A percentile compares a stretch with the other conserved stretches of the same genome.
These are phyloP conservation scores for Drosophila persimilis DNA, from an alignment of 1,140 invertebrate species.

Conservation along the genomic window DNA sequence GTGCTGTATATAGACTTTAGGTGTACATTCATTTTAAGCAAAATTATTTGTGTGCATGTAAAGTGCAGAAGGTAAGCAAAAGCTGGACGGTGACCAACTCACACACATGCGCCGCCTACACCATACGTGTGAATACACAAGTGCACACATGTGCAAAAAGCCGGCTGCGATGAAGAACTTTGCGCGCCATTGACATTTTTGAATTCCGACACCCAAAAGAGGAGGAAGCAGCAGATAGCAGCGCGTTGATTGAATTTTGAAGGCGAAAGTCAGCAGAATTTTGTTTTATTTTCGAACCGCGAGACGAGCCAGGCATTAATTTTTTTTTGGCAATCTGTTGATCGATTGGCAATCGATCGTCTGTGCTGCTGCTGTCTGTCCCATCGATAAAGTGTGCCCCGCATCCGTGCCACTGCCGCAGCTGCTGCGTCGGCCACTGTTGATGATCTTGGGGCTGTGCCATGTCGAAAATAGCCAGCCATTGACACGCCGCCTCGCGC, in stretches of 20 bases:
- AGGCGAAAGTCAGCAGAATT: slow-evolving; percentile 28
- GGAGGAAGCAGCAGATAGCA: not conserved
- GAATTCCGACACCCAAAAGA: not conserved
- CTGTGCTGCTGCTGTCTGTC: not conserved
- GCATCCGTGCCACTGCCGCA: slow-evolving; percentile 35
- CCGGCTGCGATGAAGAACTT: slow-evolving; percentile 26
- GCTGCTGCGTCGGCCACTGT: slow-evolving; percentile 16
- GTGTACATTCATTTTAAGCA: slow-evolving; percentile 34
- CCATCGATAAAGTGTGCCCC: slow-evolving; percentile 40
- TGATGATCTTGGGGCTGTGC: slow-evolving; percentile 76
- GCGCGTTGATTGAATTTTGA: slow-evolving; percentile 25
- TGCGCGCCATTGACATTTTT: slow-evolving; percentile 2
- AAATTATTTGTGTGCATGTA: slow-evolving; percentile 66
- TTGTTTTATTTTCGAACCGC: slow-evolving; percentile 19
- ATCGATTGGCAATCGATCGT: slow-evolving; percentile 41
- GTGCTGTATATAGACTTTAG: slow-evolving; percentile 37
- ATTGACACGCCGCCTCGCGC: slow-evolving; percentile 56
- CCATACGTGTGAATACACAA: no score
- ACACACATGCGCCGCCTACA: not conserved
- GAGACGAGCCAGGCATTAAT: not conserved
- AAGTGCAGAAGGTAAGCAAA: slow-evolving; percentile 64
- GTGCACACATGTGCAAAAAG: slow-evolving; percentile 28
- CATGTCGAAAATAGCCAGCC: slow-evolving; percentile 80
- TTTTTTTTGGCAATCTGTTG: slow-evolving; percentile 38
- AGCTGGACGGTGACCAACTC: not conserved